A percentile compares a stretch with the other conserved stretches of the same genome.
phyloP scores from a whole-genome alignment of 2,888 invertebrate species.

The Hemaris fuciformis region DNA sequence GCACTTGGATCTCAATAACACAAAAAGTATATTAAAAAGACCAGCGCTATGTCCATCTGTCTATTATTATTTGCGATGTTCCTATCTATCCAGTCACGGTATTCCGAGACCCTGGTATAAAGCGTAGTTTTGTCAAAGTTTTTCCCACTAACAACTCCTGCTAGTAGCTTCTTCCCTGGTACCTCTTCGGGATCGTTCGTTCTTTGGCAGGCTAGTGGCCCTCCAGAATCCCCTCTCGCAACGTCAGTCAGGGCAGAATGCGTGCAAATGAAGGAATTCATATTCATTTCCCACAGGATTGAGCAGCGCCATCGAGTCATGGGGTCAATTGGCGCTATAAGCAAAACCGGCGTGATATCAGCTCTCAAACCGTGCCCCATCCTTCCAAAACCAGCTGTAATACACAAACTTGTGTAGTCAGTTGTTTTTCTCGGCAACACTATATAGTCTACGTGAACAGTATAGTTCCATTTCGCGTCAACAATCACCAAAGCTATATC shows the following conservation, averaged over 20 bases:
- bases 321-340: slow-evolving; percentile 41
- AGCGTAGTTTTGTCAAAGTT: slow-evolving; percentile 51
- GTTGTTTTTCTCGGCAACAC: slow-evolving; percentile 25
- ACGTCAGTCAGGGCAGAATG: slow-evolving; percentile 44
- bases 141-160: slow-evolving; percentile 60
- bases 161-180: slow-evolving; percentile 38
- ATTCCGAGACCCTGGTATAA: slow-evolving; percentile 36
- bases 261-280: slow-evolving; percentile 50
- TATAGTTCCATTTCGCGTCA: slow-evolving; percentile 36
- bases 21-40: slow-evolving; percentile 49
- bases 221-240: slow-evolving; percentile 59
- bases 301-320: slow-evolving; percentile 45
- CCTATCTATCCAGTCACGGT: slow-evolving; percentile 42
- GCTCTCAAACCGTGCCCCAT: slow-evolving; percentile 21
- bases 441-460: slow-evolving; percentile 33
- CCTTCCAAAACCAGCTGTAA: slow-evolving; percentile 52
- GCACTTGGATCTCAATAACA: slow-evolving; percentile 32
- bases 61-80: slow-evolving; percentile 15
- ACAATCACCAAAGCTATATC: slow-evolving; percentile 52
- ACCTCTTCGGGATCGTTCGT: slow-evolving; percentile 40
- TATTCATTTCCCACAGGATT: slow-evolving; percentile 53
- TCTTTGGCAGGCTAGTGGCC: slow-evolving; percentile 51
- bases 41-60: slow-evolving; percentile 25
- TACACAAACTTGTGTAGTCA: slow-evolving; percentile 44
- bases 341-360: slow-evolving; percentile 35